These are phyloP conservation scores for Trypoxylon attenuatum DNA, from an alignment of 2,888 invertebrate genomes.

Conservation along the genomic window DNA sequence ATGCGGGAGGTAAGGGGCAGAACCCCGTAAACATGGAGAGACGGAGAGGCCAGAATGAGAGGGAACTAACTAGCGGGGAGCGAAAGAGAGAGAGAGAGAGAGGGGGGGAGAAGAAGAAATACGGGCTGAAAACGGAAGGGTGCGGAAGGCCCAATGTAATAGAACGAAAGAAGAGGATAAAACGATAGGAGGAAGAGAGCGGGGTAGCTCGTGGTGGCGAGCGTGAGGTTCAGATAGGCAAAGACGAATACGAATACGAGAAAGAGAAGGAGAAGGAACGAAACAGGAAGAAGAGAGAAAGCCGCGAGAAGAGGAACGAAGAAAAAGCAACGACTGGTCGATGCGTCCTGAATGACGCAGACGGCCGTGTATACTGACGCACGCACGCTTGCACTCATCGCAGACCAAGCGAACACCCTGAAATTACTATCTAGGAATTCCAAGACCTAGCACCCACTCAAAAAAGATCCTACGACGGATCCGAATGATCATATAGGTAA, in stretches of 20 bases:
- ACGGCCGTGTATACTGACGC: constrained; percentile 48
- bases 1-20: constrained; percentile 1
- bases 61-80: too few species aligned
- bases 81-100: constrained; percentile 1
- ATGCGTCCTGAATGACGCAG: constrained; percentile 58
- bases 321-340: constrained; percentile 40
- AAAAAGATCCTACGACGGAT: neutral
- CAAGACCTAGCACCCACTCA: neutral
- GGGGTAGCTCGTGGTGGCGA: too few species aligned
- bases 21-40: constrained; percentile 9
- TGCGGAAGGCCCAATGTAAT: too few species aligned
- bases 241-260: too few species aligned
- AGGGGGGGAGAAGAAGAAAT: constrained; percentile 1
- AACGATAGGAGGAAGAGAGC: too few species aligned
- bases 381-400: constrained; percentile 30
- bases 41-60: neutral
- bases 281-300: constrained; percentile 8
- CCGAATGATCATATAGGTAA: constrained; percentile 1
- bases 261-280: constrained; percentile 2
- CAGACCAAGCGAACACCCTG: constrained; percentile 24
- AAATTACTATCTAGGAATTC: constrained; percentile 28
- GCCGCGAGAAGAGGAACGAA: constrained; percentile 13
- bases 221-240: too few species aligned
- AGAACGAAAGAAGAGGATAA: too few species aligned
- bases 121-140: constrained; percentile 7